A percentile compares a stretch with the other conserved stretches of the same genome.
These are phyloP conservation scores for Sthenelais limicola DNA, from an alignment of 2,888 invertebrate genomes.

Conservation along the genomic window DNA sequence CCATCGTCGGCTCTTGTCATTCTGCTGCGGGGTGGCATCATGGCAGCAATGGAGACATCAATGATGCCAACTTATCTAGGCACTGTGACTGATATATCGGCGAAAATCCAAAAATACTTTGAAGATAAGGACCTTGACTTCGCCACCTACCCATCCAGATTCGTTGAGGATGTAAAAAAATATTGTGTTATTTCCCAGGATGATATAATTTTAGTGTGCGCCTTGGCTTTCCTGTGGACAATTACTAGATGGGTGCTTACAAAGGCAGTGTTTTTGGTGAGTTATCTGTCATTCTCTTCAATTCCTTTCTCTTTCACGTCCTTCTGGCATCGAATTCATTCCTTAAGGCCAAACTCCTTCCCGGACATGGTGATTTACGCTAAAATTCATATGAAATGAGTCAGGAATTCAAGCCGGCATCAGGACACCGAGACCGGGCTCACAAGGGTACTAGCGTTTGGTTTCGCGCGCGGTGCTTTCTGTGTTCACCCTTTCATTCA, in stretches of 20 bases:
- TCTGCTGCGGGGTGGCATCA: background rate
- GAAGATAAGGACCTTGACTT: constrained; percentile 20
- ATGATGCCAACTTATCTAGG: constrained; percentile 23
- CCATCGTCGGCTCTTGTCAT: background rate
- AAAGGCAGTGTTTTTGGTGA: constrained; percentile 39
- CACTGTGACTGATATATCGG: constrained; percentile 29
- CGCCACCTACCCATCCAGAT: background rate
- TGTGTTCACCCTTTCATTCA: too few relatives aligned
- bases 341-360: too few relatives aligned
- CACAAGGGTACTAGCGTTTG: too few relatives aligned
- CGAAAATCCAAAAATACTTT: constrained; percentile 24
- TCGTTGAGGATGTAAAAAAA: constrained; percentile 29
- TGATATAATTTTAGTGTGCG: constrained; percentile 38
- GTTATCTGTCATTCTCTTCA: too few relatives aligned
- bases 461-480: too few relatives aligned
- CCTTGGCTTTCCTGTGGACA: constrained; percentile 43
- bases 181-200: constrained; percentile 33
- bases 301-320: too few relatives aligned
- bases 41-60: constrained; percentile 6
- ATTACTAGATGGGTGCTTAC: constrained; percentile 36
- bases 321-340: too few relatives aligned
- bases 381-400: too few relatives aligned
- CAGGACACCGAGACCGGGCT: too few relatives aligned
- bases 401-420: too few relatives aligned
- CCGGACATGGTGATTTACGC: too few relatives aligned